Base-by-base conservation (phyloP, 1,140 invertebrate genomes). In the Drosophila insularis region DNA sequence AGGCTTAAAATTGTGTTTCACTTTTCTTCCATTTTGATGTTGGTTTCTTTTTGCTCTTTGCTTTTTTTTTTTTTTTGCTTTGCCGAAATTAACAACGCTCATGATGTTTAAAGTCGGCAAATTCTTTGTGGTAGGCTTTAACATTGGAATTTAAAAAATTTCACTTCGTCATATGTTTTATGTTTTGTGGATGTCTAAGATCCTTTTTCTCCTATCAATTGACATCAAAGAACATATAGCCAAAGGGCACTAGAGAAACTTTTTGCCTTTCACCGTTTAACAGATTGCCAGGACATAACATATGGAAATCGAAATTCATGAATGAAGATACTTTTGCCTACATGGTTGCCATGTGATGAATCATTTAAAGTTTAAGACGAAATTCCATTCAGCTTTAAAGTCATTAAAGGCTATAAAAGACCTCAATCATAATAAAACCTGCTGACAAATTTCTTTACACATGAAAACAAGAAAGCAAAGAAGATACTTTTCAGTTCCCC, bases 1-100 rank as follows among this genome's bases (percentile, higher is more conserved):
- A 32, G 55, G 65, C 64, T 75, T 75, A 68, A 68, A 71, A 73
- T 74, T 50, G 17, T 50, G 43, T 50, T 50, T 50, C 43, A 50
- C 43, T 50, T 50, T 50, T 50, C 32, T 35, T 58, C 64, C 39
- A 58, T 65, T 72, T 72, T 43, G 40, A 14, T 43, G 40, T 14
- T 43, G 32, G 27, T 27, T 35, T 35, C 32, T 10, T 35, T 35
- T 32, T 23, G 23, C 32, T 32, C 13, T 40, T 14, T 14, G 40
- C 10, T 21, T 21, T 3, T 50, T 56, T 17, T 58, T 31, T 19
- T 4, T 31, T 19, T 10, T 35, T 35, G 7, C 10, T 35, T 55
- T 58, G 35, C 31, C 55, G 10, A 58, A 58, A 58, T 58, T 35
- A 58, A 58, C 55, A 58, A 31, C 27, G 17, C 8, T 35, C 3